phyloP scores from a whole-genome alignment of 1,140 invertebrate species.

The Atta colombica region DNA sequence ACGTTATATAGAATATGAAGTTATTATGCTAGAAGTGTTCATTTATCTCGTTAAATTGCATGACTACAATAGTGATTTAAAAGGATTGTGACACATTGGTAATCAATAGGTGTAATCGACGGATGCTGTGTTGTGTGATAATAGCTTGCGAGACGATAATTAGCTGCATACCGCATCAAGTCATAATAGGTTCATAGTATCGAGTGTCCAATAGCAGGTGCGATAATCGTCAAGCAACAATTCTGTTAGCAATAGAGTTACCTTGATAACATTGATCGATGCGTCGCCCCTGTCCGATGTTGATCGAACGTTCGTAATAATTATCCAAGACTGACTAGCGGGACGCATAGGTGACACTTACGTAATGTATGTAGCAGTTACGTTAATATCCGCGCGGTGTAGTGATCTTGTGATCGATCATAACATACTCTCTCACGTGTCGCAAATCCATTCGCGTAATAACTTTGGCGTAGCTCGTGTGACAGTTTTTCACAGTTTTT shows the following conservation, averaged over 20 bases:
- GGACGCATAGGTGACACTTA: slow-evolving; percentile 69
- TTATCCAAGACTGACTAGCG: slow-evolving; percentile 74
- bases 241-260: slow-evolving; percentile 76
- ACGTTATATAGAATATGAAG: not conserved
- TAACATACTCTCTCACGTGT: slow-evolving; percentile 23
- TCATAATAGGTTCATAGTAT: slow-evolving; percentile 59
- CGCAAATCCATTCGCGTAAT: slow-evolving; percentile 51
- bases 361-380: slow-evolving; percentile 74
- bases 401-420: slow-evolving; percentile 68
- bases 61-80: not conserved
- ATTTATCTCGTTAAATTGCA: not conserved
- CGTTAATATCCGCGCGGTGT: slow-evolving; percentile 67
- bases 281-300: slow-evolving; percentile 60
- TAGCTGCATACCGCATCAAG: slow-evolving; percentile 59
- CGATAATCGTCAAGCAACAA: slow-evolving; percentile 74
- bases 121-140: slow-evolving; percentile 53
- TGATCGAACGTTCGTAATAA: slow-evolving; percentile 75
- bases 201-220: slow-evolving; percentile 65
- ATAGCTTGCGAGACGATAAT: slow-evolving; percentile 73
- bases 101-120: slow-evolving; percentile 50
- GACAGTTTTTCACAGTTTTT: slow-evolving; percentile 33
- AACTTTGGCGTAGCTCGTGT: slow-evolving; percentile 1
- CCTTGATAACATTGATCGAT: slow-evolving; percentile 75
- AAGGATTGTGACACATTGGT: slow-evolving; percentile 10
- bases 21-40: not conserved